phyloP scores from a whole-genome alignment of 2,113 vertebrate species.

The Leiothrix lutea region DNA sequence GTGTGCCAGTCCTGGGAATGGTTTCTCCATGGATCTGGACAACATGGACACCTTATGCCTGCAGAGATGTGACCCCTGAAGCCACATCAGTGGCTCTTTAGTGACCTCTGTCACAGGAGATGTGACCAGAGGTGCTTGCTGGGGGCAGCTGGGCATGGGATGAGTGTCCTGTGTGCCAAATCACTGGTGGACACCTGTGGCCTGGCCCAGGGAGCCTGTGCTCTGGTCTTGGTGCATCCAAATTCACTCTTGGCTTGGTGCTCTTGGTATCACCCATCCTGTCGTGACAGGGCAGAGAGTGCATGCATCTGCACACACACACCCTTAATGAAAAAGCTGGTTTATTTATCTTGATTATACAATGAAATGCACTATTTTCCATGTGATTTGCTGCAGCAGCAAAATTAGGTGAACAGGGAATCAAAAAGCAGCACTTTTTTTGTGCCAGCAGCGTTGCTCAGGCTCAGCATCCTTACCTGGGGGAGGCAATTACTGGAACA shows the following conservation, averaged over 20 bases:
- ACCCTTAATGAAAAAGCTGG: not conserved
- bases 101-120: no score
- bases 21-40: not conserved
- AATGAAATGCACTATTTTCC: not conserved
- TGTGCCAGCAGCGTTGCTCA: not conserved
- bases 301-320: fast-evolving
- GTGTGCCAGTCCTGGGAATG: not conserved
- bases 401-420: not conserved
- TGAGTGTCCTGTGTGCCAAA: not conserved
- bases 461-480: slow-evolving; percentile 43
- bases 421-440: not conserved
- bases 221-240: not conserved
- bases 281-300: not conserved
- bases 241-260: not conserved
- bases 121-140: not conserved
- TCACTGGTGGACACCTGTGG: not conserved
- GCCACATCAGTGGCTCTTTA: not conserved
- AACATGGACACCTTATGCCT: not conserved
- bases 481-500: slow-evolving; percentile 66
- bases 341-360: not conserved
- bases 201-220: not conserved
- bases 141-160: not conserved
- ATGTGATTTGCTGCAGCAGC: slow-evolving; percentile 20
- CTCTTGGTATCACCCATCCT: not conserved
- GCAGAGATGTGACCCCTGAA: not conserved